phyloP scores from a whole-genome alignment of 2,797 vertebrate species.

The Allobates femoralis region DNA sequence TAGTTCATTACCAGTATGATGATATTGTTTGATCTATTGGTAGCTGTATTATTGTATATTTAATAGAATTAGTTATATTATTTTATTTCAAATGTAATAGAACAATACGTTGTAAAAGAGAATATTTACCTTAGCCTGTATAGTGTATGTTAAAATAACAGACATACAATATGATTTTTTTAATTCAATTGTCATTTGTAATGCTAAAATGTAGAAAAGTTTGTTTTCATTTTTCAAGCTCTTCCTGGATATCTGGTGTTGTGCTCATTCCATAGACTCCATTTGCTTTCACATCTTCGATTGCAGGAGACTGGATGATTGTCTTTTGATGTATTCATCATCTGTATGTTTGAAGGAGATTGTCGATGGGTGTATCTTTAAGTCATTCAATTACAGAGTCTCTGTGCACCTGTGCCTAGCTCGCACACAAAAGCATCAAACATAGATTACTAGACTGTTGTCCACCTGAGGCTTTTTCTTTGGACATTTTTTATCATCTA shows the following conservation, averaged over 20 bases:
- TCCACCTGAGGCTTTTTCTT: constrained; percentile 48
- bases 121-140: too few species aligned
- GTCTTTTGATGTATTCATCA: background rate
- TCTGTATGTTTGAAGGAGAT: constrained; percentile 23
- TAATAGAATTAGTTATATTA: too few species aligned
- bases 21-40: too few species aligned
- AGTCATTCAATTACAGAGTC: constrained; percentile 43
- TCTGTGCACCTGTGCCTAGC: constrained; percentile 34
- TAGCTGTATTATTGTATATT: too few species aligned
- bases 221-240: background rate
- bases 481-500: background rate
- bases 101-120: too few species aligned
- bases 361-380: constrained; percentile 23
- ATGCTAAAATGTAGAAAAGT: background rate
- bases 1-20: too few species aligned
- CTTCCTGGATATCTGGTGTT: too few species aligned
- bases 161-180: background rate
- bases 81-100: too few species aligned
- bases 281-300: background rate
- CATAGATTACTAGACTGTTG: constrained; percentile 14
- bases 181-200: background rate
- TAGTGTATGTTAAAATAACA: background rate
- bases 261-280: background rate
- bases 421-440: constrained; percentile 15
- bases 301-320: constrained; percentile 1